Evolutionary conservation across 2,888 invertebrate genomes (phyloP).

Genomic region (Scaptomyza tumidula): DNA sequence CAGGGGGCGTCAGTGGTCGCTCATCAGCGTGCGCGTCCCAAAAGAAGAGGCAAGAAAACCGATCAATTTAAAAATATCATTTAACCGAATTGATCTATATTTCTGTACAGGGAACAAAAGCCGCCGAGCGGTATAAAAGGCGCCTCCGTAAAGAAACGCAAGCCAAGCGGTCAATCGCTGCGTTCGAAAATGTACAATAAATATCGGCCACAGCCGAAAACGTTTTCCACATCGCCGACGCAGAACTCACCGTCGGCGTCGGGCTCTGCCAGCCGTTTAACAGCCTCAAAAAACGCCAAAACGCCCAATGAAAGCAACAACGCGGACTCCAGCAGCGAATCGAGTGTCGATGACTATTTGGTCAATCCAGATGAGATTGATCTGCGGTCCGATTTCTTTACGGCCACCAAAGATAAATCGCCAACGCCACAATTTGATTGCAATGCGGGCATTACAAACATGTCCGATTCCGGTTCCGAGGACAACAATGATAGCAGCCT

Average conservation of each 20-base stretch:
- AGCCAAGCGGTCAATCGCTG: constrained; percentile 73
- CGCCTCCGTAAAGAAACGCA: constrained; percentile 76
- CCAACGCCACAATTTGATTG: constrained; percentile 82
- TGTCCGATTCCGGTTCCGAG: constrained; percentile 82
- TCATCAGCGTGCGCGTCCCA: constrained; percentile 40
- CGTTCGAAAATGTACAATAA: constrained; percentile 81
- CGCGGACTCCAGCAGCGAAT: constrained; percentile 58
- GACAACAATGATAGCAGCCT: constrained; percentile 76
- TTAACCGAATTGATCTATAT: not conserved
- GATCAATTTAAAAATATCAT: constrained; percentile 2
- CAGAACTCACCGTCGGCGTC: constrained; percentile 80
- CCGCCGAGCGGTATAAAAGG: constrained; percentile 69
- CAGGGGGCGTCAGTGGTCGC: constrained; percentile 49
- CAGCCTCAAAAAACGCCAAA: constrained; percentile 81
- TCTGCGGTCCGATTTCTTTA: constrained; percentile 86
- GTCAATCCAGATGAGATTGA: constrained; percentile 86
- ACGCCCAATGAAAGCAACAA: constrained; percentile 77
- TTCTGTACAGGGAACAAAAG: constrained; percentile 59
- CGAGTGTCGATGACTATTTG: constrained; percentile 84
- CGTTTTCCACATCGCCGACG: constrained; percentile 67
- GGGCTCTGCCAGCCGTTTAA: constrained; percentile 47
- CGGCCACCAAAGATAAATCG: constrained; percentile 62
- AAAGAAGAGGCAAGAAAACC: constrained; percentile 57
- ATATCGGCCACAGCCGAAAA: constrained; percentile 81
- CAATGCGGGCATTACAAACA: constrained; percentile 80